These are phyloP conservation scores for Pristionchus pacificus DNA, from an alignment of 1,140 invertebrate genomes.

Conservation along the genomic window DNA sequence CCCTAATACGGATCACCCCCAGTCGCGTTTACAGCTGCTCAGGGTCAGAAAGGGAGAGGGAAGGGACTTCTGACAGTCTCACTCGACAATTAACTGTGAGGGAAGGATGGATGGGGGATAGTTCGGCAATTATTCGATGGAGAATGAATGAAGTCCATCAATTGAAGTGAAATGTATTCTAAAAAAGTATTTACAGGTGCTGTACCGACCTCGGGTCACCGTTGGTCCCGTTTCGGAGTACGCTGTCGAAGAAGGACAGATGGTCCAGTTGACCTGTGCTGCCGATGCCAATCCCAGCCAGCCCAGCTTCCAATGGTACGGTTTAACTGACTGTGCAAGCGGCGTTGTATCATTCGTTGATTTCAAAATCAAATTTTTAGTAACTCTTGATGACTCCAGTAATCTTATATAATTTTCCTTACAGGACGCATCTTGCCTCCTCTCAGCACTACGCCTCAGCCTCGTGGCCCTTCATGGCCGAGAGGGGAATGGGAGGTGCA, in stretches of 20 bases:
- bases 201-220: constrained; percentile 22
- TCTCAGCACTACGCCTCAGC: constrained; percentile 15
- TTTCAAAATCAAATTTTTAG: neutral
- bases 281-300: constrained; percentile 25
- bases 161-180: too few relatives aligned
- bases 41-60: too few relatives aligned
- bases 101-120: too few relatives aligned
- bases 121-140: too few relatives aligned
- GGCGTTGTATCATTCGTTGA: neutral
- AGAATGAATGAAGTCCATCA: too few relatives aligned
- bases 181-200: constrained; percentile 1
- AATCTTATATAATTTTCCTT: neutral
- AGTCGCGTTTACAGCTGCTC: too few relatives aligned
- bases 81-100: too few relatives aligned
- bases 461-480: constrained; percentile 19
- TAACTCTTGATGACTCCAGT: too few relatives aligned
- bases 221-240: constrained; percentile 16
- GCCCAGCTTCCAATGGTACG: constrained; percentile 29
- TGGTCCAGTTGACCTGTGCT: constrained; percentile 17
- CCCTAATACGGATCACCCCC: too few relatives aligned
- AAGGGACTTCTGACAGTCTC: too few relatives aligned
- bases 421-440: constrained; percentile 20
- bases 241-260: constrained; percentile 26
- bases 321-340: too few relatives aligned
- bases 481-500: constrained; percentile 23